phyloP scores from a whole-genome alignment of 2,113 vertebrate species.

The Aix galericulata region DNA sequence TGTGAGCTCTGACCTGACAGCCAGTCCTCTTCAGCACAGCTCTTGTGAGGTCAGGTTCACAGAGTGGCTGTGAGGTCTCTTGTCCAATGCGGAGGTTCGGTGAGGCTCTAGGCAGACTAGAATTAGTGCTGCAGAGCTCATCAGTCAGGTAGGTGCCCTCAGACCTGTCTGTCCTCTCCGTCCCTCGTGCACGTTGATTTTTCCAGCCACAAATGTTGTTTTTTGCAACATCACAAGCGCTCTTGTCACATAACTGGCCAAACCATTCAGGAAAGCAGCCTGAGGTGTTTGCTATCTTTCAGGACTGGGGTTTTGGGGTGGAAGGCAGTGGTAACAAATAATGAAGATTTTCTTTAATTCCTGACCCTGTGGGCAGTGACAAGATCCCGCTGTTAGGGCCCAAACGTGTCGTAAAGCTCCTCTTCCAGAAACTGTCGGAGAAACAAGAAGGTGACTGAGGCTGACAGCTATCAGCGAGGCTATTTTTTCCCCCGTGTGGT shows the following conservation, averaged over 20 bases:
- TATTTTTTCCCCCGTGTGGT: not conserved
- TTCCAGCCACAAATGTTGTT: not conserved
- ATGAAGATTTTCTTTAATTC: not conserved
- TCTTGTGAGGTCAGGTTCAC: not conserved
- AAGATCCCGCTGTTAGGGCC: not conserved
- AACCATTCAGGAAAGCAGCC: not conserved
- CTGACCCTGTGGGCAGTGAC: not conserved
- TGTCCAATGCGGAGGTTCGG: not conserved
- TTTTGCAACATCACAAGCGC: not conserved
- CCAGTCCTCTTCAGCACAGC: not conserved
- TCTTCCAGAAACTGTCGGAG: not conserved
- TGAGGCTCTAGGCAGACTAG: not conserved
- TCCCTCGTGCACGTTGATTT: not conserved
- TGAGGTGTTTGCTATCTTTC: not conserved
- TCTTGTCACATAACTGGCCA: fast-evolving
- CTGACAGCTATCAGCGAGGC: not conserved
- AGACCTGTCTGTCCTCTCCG: not conserved
- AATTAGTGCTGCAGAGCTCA: not conserved
- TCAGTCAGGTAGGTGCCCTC: not conserved
- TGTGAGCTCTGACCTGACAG: not conserved
- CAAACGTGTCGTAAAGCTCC: not conserved
- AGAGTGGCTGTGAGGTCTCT: not conserved
- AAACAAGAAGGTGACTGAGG: not conserved
- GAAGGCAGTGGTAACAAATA: not conserved
- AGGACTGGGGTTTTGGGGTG: no score